Conservation (phyloP, 2,113 vertebrate genomes). For the Gadus macrocephalus region DNA sequence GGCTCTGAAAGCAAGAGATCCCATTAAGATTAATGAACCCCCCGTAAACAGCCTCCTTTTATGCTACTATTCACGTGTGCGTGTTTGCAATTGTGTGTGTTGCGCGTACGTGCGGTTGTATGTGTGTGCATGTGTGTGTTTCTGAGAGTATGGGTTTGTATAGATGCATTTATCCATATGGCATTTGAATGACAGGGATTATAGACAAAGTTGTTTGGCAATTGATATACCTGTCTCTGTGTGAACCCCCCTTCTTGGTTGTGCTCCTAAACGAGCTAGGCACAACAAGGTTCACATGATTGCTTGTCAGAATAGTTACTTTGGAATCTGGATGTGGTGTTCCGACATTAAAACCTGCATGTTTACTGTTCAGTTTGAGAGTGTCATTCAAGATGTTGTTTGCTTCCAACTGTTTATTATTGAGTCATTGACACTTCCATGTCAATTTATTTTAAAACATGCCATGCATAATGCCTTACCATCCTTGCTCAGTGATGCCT, state of each 20-base stretch:
- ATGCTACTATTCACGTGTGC: constrained; percentile 41
- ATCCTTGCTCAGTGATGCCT: too few species aligned
- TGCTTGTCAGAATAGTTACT: too few species aligned
- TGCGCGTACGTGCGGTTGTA: constrained; percentile 11
- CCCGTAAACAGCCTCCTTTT: constrained; percentile 55
- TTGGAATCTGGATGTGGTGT: too few species aligned
- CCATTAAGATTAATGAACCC: constrained; percentile 64
- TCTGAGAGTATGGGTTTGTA: constrained; percentile 6
- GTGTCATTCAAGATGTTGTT: too few species aligned
- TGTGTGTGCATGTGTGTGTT: constrained; percentile 22
- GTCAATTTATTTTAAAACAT: too few species aligned
- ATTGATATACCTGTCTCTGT: neutral
- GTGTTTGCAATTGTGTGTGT: constrained; percentile 3
- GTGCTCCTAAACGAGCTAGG: too few species aligned
- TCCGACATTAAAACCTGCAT: too few species aligned
- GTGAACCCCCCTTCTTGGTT: too few species aligned
- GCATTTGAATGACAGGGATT: constrained; percentile 43
- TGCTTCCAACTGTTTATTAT: too few species aligned
- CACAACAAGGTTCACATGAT: constrained; percentile 18
- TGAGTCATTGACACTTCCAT: too few species aligned
- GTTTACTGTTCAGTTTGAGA: too few species aligned
- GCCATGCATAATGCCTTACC: too few species aligned
- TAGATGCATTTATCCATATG: neutral
- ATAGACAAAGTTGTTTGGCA: constrained; percentile 29
- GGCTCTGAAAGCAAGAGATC: constrained; percentile 53